Evolutionary conservation across 2,797 vertebrate species (phyloP), one percentile per base, ranked within the genome.

Genomic region (Sphenopsis melanotis): DNA sequence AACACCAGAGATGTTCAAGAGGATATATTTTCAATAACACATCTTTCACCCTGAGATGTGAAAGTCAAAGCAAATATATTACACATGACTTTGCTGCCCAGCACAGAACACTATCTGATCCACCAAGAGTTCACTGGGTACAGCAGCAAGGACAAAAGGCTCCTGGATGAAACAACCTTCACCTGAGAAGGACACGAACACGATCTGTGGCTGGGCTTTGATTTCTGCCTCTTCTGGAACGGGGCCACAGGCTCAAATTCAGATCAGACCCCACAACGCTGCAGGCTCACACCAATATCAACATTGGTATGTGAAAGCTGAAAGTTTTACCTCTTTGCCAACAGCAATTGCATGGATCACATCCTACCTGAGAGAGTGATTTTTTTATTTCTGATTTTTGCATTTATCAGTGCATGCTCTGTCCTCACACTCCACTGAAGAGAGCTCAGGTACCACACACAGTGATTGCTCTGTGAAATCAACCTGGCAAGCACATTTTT

Each of bases 231-330:
- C 24, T 36, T 72, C 37, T 87, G 83, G 63, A 95, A 56, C 5
- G 50, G 13, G 18, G 50, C 80, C 83, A 88, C 53, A 55, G 37
- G 39, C 20, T 83, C 71, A 27, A n/a, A 61, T n/a, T 80, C 78
- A 74, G 39, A 60, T 60, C 12, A 82, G 30, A 65, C 17, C 56
- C 83, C 59, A 76, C 8, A 50, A 65, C 52, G 50, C 57, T 41
- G 53, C n/a, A 53, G 32, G 36, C 11, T 79, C 26, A 72, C 75
- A 77, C 50, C 46, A 46, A 0, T 11, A 56, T 5, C 41, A 68
- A 10, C 12, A 29, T 0, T 12, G 11, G 39, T 11, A 30, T 0
- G 37, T 6, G 21, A 32, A 70, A 79, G 61, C 8, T 7, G 3
- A 6, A 84, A 49, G 42, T 32, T 80, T 56, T 47, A 41, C 29